Conservation (phyloP, 2,113 vertebrate species). For the Lethenteron reissneri region DNA sequence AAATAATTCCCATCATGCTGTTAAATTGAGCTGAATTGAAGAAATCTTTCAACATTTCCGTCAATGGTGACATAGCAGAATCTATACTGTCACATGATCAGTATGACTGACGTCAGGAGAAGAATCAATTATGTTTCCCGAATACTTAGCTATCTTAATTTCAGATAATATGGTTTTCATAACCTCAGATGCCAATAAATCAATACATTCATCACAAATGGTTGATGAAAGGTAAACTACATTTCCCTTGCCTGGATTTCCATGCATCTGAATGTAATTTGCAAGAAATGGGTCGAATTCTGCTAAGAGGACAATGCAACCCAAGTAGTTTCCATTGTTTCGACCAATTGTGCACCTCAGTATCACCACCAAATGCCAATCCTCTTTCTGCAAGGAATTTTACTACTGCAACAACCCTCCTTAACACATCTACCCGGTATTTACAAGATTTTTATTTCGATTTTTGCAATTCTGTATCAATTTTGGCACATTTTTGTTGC, state of each 20-base stretch:
- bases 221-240: background rate
- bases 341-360: background rate
- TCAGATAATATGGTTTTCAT: constrained; percentile 4
- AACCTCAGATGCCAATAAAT: constrained; percentile 3
- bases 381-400: constrained; percentile 2
- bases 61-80: constrained; percentile 5
- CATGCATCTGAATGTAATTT: no score
- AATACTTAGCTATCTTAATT: constrained; percentile 3
- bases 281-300: no score
- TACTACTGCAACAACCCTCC: background rate
- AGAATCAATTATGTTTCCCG: background rate
- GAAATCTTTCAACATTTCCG: constrained; percentile 2
- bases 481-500: background rate
- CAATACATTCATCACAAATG: background rate
- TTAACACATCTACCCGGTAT: background rate
- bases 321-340: no score
- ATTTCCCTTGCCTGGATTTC: no score
- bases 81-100: background rate
- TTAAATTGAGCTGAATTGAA: constrained; percentile 2
- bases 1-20: background rate
- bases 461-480: constrained; percentile 1
- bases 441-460: background rate
- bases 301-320: no score
- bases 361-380: constrained; percentile 3
- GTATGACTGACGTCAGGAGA: background rate